Conservation (phyloP, 2,113 vertebrate genomes). For the Eupsittula cactorum region DNA sequence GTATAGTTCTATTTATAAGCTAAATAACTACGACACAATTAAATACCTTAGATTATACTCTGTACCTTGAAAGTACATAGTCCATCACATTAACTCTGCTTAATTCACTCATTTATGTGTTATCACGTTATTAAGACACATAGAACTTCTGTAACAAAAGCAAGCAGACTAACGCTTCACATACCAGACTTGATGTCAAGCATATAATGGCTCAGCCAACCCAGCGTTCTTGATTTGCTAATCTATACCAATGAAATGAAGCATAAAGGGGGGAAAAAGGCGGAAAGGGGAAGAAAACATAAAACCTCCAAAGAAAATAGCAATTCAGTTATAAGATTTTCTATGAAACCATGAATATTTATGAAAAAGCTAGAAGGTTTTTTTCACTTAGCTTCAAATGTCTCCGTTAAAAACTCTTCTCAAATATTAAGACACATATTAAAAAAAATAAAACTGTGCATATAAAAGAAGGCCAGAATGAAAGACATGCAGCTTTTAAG, state of each 20-base stretch:
- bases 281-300: conserved; percentile 30
- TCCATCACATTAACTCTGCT: conserved; percentile 33
- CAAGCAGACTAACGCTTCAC: conserved; percentile 56
- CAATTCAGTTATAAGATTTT: conserved; percentile 69
- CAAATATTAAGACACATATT: conserved; percentile 73
- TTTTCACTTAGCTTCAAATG: conserved; percentile 67
- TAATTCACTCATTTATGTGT: conserved; percentile 38
- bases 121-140: conserved; percentile 60
- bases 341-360: conserved; percentile 73
- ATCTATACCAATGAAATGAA: conserved; percentile 61
- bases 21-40: not conserved
- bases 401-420: conserved; percentile 68
- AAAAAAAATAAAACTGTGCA: conserved; percentile 73
- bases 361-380: conserved; percentile 52
- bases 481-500: conserved; percentile 76
- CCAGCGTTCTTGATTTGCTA: conserved; percentile 52
- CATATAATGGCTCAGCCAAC: conserved; percentile 56
- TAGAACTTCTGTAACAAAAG: conserved; percentile 38
- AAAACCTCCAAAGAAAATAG: conserved; percentile 48
- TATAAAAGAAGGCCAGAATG: conserved; percentile 72
- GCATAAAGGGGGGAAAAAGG: not conserved
- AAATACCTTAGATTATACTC: not conserved
- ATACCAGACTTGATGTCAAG: conserved; percentile 61
- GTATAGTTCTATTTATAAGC: not conserved
- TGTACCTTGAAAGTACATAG: conserved; percentile 21